A percentile compares a stretch with the other conserved stretches of the same genome.
These are phyloP conservation scores for Keiferia lycopersicella DNA, from an alignment of 2,888 invertebrate genomes.

Conservation along the genomic window DNA sequence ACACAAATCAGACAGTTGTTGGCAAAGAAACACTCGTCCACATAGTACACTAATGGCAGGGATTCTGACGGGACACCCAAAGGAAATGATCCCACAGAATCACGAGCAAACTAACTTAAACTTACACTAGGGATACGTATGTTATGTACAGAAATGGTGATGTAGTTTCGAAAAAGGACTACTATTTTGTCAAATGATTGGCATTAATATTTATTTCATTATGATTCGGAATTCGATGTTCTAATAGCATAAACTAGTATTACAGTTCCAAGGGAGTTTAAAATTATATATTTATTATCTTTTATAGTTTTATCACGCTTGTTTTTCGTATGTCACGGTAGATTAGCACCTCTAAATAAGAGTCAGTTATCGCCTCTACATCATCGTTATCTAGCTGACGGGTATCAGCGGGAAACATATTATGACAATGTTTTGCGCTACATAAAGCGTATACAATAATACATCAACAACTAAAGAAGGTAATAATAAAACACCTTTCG, in stretches of 20 bases:
- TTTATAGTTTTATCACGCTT: neutral
- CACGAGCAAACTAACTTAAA: neutral
- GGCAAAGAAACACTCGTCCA: neutral
- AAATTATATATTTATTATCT: neutral
- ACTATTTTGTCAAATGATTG: neutral
- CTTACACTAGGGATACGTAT: neutral
- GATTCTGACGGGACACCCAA: too few relatives aligned
- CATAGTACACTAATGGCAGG: neutral
- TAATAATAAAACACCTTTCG: too few relatives aligned
- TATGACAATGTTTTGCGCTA: neutral
- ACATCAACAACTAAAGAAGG: neutral
- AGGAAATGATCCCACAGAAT: too few relatives aligned
- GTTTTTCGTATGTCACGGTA: conserved; percentile 3
- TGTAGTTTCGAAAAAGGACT: neutral
- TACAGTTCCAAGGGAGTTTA: neutral
- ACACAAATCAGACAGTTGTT: neutral
- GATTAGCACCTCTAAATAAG: neutral
- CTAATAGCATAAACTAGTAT: too few relatives aligned
- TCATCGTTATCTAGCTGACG: neutral
- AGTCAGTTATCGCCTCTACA: neutral
- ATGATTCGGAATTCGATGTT: neutral
- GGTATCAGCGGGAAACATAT: neutral
- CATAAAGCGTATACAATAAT: neutral
- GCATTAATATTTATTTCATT: neutral
- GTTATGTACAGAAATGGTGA: neutral